Conservation (phyloP, 2,113 vertebrate genomes). For the Nesoenas mayeri region DNA sequence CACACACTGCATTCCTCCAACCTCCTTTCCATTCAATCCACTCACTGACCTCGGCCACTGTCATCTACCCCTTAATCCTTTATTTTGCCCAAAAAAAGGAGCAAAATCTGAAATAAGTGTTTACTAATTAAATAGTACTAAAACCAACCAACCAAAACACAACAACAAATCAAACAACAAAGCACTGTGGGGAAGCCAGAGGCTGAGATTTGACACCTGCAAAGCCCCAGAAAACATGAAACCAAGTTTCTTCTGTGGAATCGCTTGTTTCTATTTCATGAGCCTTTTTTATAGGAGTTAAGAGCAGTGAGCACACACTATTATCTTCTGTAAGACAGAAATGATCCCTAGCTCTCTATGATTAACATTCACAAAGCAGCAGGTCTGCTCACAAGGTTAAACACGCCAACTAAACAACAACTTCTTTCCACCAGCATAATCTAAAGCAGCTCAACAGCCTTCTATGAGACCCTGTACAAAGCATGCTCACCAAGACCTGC, state of each 20-base stretch:
- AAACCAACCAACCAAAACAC: neutral
- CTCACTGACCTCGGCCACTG: neutral
- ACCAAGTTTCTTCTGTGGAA: neutral
- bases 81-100: neutral
- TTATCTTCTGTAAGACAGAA: neutral
- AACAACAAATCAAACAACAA: neutral
- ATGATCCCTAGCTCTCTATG: neutral
- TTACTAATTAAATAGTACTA: neutral
- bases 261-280: neutral
- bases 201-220: neutral
- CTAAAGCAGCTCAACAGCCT: neutral
- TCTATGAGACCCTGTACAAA: neutral
- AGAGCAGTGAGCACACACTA: neutral
- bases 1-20: neutral
- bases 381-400: neutral
- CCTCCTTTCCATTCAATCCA: neutral
- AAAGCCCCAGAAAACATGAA: neutral
- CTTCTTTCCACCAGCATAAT: neutral
- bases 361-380: neutral
- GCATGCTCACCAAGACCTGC: neutral
- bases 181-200: neutral
- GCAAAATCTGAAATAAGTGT: neutral
- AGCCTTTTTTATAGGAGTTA: neutral
- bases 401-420: neutral
- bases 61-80: neutral